These are phyloP conservation scores for Belgica antarctica DNA, from an alignment of 2,888 invertebrate species.

Conservation along the genomic window DNA sequence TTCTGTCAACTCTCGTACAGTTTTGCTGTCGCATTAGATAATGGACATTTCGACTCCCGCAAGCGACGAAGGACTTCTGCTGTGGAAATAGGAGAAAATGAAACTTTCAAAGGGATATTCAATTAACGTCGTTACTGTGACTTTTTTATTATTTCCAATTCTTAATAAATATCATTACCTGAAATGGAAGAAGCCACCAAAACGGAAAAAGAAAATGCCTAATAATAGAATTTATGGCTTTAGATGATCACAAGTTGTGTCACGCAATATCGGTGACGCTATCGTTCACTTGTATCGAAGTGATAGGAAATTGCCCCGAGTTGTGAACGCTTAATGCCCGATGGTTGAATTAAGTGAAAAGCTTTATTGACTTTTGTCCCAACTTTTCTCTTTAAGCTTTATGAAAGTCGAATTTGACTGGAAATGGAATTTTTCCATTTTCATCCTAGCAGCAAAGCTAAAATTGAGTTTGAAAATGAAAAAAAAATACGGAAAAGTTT, in stretches of 20 bases:
- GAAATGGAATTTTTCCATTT: not conserved
- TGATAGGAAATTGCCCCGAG: not conserved
- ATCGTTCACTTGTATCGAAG: not conserved
- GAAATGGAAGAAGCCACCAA: slow-evolving; percentile 17
- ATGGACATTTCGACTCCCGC: not conserved
- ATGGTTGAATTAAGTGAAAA: no score
- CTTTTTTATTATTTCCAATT: not conserved
- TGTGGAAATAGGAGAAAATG: not conserved
- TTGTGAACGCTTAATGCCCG: not conserved
- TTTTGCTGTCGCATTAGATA: no score
- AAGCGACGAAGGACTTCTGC: not conserved
- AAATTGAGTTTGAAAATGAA: not conserved
- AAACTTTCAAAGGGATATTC: not conserved
- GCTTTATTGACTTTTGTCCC: not conserved
- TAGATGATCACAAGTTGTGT: not conserved
- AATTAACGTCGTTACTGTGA: slow-evolving; percentile 3
- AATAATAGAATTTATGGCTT: not conserved
- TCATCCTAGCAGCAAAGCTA: not conserved
- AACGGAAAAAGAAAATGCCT: slow-evolving; percentile 6
- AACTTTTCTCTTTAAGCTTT: not conserved
- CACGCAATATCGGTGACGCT: no score
- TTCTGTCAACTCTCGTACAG: not conserved
- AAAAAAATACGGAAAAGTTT: not conserved
- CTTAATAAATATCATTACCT: slow-evolving; percentile 15
- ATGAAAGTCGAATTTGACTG: not conserved